Base-by-base conservation (phyloP, 1,140 invertebrate genomes). In the Meloidogyne floridensis region DNA sequence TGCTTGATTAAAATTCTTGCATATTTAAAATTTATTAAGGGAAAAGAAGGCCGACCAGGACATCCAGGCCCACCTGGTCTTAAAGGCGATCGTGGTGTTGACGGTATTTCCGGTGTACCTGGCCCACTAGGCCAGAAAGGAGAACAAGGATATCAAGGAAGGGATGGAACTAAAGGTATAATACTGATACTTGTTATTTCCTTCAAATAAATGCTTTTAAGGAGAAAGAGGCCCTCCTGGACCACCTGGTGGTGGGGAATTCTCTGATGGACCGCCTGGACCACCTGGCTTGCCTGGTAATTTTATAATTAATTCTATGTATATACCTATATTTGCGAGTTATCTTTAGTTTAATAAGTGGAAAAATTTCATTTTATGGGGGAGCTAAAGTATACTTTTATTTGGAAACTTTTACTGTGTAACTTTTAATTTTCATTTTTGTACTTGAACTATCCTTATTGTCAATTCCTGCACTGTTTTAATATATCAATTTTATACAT, bases 231-330 rank as follows among this genome's bases (percentile, higher is more conserved):
- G 89, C 75, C 89, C 89, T 69, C 87, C 82, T 59, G 89, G 89
- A 47, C 87, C 89, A 20, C 88, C 88, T 70, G 88, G 88, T 80
- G 88, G 88, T 54, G 88, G 87, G 51, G 82, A 84, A n/a, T 88
- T 89, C 77, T 87, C 85, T 53, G 88, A 89, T 80, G 88, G 88
- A 59, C 87, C 87, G 72, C 87, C 86, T n/a, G 87, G 88, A 80
- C 87, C 87, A 32, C 85, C 87, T 76, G 88, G 88, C 75, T 78
- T 88, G 54, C 88, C 87, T 15, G 86, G 86, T 80, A 83, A 47
- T 18, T 54, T 47, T 80, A 72, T 43, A n/a, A 32, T 18, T 32
- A 32, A 75, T 47, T 69, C 6, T 53, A 53, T 53, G 51, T 53
- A 53, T 53, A 10, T 53, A 53, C 51, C 51, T 53, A 53, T 53